A percentile compares a stretch with the other conserved stretches of the same genome.
phyloP scores from a whole-genome alignment of 2,797 vertebrate genomes.

The Chloroceryle inda region DNA sequence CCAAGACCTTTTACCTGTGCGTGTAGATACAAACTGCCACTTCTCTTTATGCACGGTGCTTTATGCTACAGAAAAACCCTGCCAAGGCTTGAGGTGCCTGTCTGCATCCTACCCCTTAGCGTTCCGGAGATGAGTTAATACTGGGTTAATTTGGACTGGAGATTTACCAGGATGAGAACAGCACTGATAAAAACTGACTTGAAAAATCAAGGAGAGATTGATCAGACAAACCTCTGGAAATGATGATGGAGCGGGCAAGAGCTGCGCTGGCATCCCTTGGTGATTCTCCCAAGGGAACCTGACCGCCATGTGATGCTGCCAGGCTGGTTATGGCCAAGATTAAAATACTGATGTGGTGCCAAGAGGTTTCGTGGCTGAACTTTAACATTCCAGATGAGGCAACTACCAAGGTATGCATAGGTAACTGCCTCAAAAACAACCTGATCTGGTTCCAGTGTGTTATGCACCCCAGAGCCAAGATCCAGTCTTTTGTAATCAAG shows the following conservation, averaged over 20 bases:
- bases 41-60: rapidly evolving
- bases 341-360: background rate
- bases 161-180: background rate
- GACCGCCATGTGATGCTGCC: background rate
- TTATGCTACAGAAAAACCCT: rapidly evolving
- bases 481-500: background rate
- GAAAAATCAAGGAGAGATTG: background rate
- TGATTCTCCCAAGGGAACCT: background rate
- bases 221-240: background rate
- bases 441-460: background rate
- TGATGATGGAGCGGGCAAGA: background rate
- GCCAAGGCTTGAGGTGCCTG: background rate
- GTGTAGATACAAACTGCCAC: background rate
- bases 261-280: background rate
- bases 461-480: background rate
- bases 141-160: rapidly evolving
- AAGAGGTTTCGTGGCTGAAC: background rate
- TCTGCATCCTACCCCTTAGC: rapidly evolving
- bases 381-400: background rate
- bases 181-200: background rate
- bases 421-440: background rate
- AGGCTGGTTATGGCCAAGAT: background rate
- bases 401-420: background rate
- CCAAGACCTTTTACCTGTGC: background rate
- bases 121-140: background rate